phyloP scores from a whole-genome alignment of 2,797 vertebrate species.

The Dallia pectoralis region DNA sequence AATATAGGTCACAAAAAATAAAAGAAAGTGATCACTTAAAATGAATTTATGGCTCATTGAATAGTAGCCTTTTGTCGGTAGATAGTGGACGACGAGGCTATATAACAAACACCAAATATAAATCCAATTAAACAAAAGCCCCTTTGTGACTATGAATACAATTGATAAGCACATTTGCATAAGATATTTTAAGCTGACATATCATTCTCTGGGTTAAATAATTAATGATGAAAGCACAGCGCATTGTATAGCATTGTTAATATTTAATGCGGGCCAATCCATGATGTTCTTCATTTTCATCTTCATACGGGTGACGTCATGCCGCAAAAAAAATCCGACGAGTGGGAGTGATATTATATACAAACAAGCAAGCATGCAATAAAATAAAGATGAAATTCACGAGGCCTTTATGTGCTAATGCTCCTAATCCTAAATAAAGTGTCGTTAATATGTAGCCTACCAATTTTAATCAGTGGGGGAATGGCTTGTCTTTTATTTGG shows the following conservation, averaged over 20 bases:
- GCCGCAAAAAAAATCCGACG: constrained; percentile 17
- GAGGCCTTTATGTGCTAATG: not conserved
- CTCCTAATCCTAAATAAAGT: not conserved
- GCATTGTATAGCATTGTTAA: constrained; percentile 56
- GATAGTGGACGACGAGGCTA: constrained; percentile 53
- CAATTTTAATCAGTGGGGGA: not conserved
- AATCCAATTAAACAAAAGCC: constrained; percentile 75
- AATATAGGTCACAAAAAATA: not conserved
- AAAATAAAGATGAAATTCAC: not conserved
- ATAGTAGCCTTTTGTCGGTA: not conserved
- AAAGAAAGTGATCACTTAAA: not conserved
- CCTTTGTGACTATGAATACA: constrained; percentile 77
- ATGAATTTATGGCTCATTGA: not conserved
- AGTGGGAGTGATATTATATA: not conserved
- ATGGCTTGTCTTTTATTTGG: not conserved
- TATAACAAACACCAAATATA: constrained; percentile 63
- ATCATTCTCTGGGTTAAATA: constrained; percentile 75
- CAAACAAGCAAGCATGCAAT: not conserved
- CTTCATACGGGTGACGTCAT: constrained; percentile 68
- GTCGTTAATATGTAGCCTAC: not conserved
- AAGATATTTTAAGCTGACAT: constrained; percentile 75
- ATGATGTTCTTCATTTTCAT: constrained; percentile 65
- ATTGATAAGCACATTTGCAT: constrained; percentile 81
- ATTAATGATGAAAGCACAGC: constrained; percentile 71
- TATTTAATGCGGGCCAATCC: constrained; percentile 72